phyloP scores from a whole-genome alignment of 1,140 invertebrate species.

The Drosophila persimilis region DNA sequence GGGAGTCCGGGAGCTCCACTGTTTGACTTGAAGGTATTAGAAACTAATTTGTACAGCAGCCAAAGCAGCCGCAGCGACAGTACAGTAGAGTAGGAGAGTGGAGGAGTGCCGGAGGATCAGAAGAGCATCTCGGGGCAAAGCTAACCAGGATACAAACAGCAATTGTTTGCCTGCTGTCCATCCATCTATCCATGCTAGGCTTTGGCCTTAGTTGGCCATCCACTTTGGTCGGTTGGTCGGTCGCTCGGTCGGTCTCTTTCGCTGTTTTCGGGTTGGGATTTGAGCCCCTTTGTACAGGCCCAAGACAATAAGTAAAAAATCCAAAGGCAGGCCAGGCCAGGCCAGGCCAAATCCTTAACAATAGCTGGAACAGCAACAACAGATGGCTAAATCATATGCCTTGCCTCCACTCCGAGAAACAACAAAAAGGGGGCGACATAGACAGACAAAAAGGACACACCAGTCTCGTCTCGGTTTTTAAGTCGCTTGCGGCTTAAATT shows the following conservation, averaged over 20 bases:
- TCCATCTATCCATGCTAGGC: constrained; percentile 55
- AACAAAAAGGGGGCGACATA: constrained; percentile 19
- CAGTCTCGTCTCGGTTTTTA: constrained; percentile 63
- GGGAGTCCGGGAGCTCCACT: constrained; percentile 26
- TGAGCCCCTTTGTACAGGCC: constrained; percentile 21
- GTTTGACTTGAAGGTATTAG: constrained; percentile 81
- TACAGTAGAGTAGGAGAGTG: background rate
- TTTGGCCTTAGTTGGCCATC: constrained; percentile 54
- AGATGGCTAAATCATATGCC: constrained; percentile 70
- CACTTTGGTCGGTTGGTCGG: constrained; percentile 20
- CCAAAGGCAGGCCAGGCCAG: constrained; percentile 35
- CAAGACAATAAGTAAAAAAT: constrained; percentile 44
- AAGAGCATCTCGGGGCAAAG: constrained; percentile 31
- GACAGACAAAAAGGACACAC: constrained; percentile 34
- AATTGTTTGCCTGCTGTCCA: constrained; percentile 73
- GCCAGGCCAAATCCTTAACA: constrained; percentile 63
- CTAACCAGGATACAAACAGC: constrained; percentile 73
- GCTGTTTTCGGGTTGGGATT: constrained; percentile 37
- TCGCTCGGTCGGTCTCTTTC: background rate
- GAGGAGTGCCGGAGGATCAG: too few relatives aligned
- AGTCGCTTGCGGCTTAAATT: constrained; percentile 78
- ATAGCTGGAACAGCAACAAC: constrained; percentile 7
- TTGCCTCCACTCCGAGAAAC: constrained; percentile 20
- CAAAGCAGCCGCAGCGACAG: constrained; percentile 43
- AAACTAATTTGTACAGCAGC: constrained; percentile 78